Evolutionary conservation across 2,113 vertebrate genomes (phyloP), one percentile per base, ranked within the genome.

Genomic region (Ardeotis arabs): DNA sequence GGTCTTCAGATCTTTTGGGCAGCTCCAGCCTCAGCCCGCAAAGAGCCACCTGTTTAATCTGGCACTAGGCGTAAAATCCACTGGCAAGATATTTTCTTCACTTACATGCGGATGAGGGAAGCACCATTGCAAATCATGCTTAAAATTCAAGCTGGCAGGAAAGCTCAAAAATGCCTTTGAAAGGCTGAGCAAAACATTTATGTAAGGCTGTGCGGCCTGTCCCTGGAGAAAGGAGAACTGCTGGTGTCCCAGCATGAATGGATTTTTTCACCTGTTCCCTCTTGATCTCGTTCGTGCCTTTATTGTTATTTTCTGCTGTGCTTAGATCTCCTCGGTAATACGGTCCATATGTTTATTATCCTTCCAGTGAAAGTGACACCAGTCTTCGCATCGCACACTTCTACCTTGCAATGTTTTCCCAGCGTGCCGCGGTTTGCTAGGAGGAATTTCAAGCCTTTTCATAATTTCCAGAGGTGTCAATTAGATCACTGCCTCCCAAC

Each of bases 141-240:
- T 82, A 94, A 95, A 96, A 96, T 94, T 91, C 75, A 89, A 88
- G 60, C 79, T 92, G 91, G 31, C 60, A 79, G 88, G 92, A 87
- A 60, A 90, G 37, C 85, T 94, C 94, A 83, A 91, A 90, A 90
- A 94, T 37, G 24, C 72, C 70, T 93, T 93, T 93, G 87, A 96
- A 92, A 90, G 53, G 41, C 25, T 89, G 94, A 96, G 77, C 50
- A 89, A 89, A 96, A 78, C 90, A 64, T 94, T 93, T 89, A 47
- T 68, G 19, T 76, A 53, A 73, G 58, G 45, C 64, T 79, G 23
- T 23, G 31, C 7, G 5, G 75, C 55, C 39, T 2, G 0, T 87
- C 62, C 89, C 82, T 15, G 59, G 69, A 87, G 90, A 55, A 55
- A 33, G n/a, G 52, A 72, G 50, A 66, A 21, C 73, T 19, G 37